A percentile compares a stretch with the other conserved stretches of the same genome.
phyloP scores from a whole-genome alignment of 1,140 invertebrate genomes.

The Aphis craccivora region DNA sequence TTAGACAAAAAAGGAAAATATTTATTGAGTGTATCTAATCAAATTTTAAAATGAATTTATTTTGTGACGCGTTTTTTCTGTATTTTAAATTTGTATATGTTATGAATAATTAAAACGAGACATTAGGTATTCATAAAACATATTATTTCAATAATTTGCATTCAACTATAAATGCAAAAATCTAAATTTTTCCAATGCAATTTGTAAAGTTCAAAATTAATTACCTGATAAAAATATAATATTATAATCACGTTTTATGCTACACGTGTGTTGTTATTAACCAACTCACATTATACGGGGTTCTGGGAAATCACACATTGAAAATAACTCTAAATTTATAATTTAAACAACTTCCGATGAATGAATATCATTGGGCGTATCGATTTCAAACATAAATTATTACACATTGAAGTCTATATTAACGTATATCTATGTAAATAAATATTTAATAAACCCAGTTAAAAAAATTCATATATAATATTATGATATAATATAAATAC shows the following conservation, averaged over 20 bases:
- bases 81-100: not conserved
- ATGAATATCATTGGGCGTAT: not conserved
- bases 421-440: not conserved
- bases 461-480: not conserved
- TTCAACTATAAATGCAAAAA: not conserved
- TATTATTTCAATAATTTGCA: not conserved
- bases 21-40: not conserved
- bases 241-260: not conserved
- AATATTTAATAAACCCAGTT: not conserved
- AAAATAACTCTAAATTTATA: not conserved
- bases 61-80: not conserved
- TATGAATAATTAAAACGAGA: not conserved
- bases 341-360: not conserved
- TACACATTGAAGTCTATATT: not conserved
- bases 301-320: not conserved
- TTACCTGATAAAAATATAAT: not conserved
- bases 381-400: not conserved
- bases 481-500: not conserved
- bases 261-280: not conserved
- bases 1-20: not conserved
- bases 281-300: not conserved
- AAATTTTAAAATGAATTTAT: not conserved
- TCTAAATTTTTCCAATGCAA: not conserved
- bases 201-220: not conserved
- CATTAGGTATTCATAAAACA: not conserved